phyloP scores from a whole-genome alignment of 2,113 vertebrate species.

The Pardalotus punctatus region DNA sequence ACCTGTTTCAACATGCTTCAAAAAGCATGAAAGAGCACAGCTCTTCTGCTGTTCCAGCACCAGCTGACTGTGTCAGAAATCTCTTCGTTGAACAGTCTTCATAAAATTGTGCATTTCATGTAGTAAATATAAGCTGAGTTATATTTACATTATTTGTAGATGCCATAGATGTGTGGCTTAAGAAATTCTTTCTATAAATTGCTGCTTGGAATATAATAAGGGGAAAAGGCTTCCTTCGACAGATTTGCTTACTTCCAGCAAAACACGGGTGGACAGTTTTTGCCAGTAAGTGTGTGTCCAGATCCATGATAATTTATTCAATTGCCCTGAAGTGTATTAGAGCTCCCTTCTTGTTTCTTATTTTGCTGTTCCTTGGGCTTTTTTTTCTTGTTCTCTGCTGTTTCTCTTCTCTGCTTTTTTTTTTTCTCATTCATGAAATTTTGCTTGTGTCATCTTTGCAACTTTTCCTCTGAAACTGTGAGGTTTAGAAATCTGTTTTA shows the following conservation, averaged over 20 bases:
- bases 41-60: not conserved
- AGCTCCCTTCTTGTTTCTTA: not conserved
- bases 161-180: not conserved
- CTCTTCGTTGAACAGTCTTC: not conserved
- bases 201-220: not conserved
- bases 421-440: not conserved
- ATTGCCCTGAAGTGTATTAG: not conserved
- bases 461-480: not conserved
- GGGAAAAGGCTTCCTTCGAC: not conserved
- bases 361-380: not conserved
- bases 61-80: not conserved
- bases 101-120: not conserved
- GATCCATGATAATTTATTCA: not conserved
- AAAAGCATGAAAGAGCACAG: not conserved
- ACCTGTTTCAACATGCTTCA: rapidly evolving
- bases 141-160: not conserved
- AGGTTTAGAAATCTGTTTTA: not conserved
- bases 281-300: not conserved
- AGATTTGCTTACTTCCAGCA: not conserved
- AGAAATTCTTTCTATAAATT: not conserved
- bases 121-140: not conserved
- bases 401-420: not conserved
- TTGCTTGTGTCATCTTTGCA: not conserved
- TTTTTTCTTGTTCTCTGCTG: not conserved
- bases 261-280: not conserved